Conservation (phyloP, 2,888 invertebrate genomes). For the Mythimna pallens region DNA sequence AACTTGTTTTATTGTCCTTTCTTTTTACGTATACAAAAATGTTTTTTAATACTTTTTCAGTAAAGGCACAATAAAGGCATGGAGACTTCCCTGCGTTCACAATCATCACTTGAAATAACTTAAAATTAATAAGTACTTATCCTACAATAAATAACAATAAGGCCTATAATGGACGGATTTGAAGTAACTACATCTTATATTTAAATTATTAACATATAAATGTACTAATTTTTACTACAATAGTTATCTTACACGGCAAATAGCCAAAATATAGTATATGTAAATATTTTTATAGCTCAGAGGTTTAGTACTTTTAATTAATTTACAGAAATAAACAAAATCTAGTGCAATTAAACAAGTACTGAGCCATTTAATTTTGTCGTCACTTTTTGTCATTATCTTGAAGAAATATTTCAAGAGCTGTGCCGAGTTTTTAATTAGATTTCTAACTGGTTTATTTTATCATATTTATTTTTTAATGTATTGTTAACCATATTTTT, state of each 20-base stretch:
- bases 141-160: conserved; percentile 88
- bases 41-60: conserved; percentile 45
- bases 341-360: conserved; percentile 14
- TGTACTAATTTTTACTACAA: conserved; percentile 55
- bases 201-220: conserved; percentile 56
- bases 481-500: not conserved
- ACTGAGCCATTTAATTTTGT: conserved; percentile 32
- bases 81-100: conserved; percentile 52
- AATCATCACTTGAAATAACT: conserved; percentile 61
- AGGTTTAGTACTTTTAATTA: conserved; percentile 15
- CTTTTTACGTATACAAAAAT: conserved; percentile 29
- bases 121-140: conserved; percentile 60
- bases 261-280: conserved; percentile 54
- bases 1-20: conserved; percentile 54
- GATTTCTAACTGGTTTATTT: conserved; percentile 23
- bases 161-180: conserved; percentile 85
- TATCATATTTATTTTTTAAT: conserved; percentile 13
- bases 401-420: conserved; percentile 23
- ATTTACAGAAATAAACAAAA: conserved; percentile 20
- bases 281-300: conserved; percentile 44
- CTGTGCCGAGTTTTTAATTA: conserved; percentile 37
- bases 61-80: conserved; percentile 65
- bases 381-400: conserved; percentile 41
- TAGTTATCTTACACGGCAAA: conserved; percentile 70
- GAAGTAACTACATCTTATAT: conserved; percentile 69